These are phyloP conservation scores for Psilopsiagon aurifrons DNA, from an alignment of 2,113 vertebrate species.

Conservation along the genomic window DNA sequence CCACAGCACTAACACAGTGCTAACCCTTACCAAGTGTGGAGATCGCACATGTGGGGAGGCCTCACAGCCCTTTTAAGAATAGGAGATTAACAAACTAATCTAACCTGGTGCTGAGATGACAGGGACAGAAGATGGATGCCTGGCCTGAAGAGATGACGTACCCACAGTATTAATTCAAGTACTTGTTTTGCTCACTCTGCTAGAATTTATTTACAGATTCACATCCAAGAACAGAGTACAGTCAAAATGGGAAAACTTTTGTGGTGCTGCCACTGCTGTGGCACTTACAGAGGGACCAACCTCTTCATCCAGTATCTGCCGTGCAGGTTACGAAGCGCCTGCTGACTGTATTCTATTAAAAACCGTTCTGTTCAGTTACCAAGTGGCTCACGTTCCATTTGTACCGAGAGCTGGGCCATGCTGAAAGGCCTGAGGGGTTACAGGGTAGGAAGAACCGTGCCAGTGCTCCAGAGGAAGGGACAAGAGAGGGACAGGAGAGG, in stretches of 20 bases:
- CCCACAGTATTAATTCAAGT: not conserved
- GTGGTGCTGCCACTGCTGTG: slow-evolving; percentile 14
- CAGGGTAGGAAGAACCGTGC: not conserved
- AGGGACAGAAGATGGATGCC: not conserved
- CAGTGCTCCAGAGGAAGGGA: not conserved
- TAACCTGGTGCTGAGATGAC: not conserved
- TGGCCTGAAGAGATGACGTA: not conserved
- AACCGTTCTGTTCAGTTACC: not conserved
- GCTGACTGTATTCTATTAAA: slow-evolving; percentile 16
- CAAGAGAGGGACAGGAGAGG: not conserved
- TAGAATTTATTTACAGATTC: slow-evolving; percentile 50
- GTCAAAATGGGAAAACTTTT: not conserved
- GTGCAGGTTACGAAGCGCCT: not conserved
- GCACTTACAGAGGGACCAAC: not conserved
- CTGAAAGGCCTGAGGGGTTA: not conserved
- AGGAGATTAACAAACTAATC: not conserved
- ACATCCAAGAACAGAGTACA: slow-evolving; percentile 26
- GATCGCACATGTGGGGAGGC: not conserved
- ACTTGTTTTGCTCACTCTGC: slow-evolving; percentile 1
- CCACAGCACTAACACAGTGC: not conserved
- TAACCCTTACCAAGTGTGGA: not conserved
- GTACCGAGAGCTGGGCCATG: not conserved
- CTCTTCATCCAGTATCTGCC: not conserved
- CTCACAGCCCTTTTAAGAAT: not conserved
- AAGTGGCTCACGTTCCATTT: not conserved